These are phyloP conservation scores for Ochropacha duplaris DNA, from an alignment of 2,888 invertebrate species.

Conservation along the genomic window DNA sequence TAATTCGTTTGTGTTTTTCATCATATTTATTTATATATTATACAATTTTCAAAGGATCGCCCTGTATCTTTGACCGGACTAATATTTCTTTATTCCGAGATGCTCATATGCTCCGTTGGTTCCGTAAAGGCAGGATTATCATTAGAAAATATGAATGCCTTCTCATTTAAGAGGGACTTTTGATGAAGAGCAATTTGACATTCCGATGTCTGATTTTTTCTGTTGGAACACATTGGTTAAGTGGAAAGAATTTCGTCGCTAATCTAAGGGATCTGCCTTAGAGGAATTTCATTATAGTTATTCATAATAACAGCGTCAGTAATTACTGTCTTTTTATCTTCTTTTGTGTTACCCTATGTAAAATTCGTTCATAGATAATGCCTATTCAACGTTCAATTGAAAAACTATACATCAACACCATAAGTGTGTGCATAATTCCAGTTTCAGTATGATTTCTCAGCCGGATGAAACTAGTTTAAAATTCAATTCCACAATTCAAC, in stretches of 20 bases:
- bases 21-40: slow-evolving; percentile 33
- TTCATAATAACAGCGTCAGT: background rate
- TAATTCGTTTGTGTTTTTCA: slow-evolving; percentile 64
- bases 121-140: slow-evolving; percentile 39
- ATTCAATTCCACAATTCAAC: too few species aligned
- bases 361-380: too few species aligned
- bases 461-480: too few species aligned
- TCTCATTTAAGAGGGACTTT: slow-evolving; percentile 38
- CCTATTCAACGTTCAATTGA: too few species aligned
- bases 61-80: slow-evolving; percentile 43
- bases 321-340: background rate
- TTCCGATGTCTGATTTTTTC: background rate
- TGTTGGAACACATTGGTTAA: background rate
- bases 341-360: too few species aligned
- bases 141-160: slow-evolving; percentile 45
- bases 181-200: slow-evolving; percentile 19
- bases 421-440: too few species aligned
- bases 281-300: background rate
- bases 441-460: too few species aligned
- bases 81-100: slow-evolving; percentile 42
- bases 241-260: background rate
- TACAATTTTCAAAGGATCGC: slow-evolving; percentile 32
- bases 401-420: too few species aligned
- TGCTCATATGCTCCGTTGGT: slow-evolving; percentile 53
- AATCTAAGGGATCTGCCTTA: background rate